Conservation (phyloP, 1,140 invertebrate genomes). For the Gryon sp. region DNA sequence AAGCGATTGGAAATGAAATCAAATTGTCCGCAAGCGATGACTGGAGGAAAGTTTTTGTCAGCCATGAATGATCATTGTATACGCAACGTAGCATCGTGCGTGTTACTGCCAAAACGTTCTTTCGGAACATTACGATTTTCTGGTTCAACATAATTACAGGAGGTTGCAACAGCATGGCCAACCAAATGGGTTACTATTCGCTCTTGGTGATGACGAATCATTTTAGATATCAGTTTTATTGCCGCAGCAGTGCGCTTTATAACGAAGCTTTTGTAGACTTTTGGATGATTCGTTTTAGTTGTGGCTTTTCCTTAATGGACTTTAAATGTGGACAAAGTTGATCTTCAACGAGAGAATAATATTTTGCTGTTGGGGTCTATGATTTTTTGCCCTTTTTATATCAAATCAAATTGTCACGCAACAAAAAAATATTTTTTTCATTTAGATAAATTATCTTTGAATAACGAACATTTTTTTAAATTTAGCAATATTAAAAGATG, state of each 20-base stretch:
- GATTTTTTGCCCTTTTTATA: no score
- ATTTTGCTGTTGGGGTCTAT: no score
- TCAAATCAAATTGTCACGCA: no score
- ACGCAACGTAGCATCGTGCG: slow-evolving; percentile 9
- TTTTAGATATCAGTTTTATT: slow-evolving; percentile 12
- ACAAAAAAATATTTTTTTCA: no score
- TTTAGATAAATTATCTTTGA: no score
- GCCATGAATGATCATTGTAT: slow-evolving; percentile 34
- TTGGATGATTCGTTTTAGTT: slow-evolving; percentile 1
- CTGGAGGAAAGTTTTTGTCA: slow-evolving; percentile 34
- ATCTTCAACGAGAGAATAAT: no score
- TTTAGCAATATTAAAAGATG: no score
- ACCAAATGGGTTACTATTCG: slow-evolving; percentile 5
- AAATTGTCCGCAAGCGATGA: slow-evolving; percentile 42
- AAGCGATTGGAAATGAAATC: slow-evolving; percentile 43
- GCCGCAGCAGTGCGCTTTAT: background rate
- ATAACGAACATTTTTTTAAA: no score
- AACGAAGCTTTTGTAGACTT: slow-evolving; percentile 18
- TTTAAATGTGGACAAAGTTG: slow-evolving; percentile 18
- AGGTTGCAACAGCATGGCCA: background rate
- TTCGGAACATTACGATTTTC: slow-evolving; percentile 24
- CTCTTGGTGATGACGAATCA: slow-evolving; percentile 11
- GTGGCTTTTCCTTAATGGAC: slow-evolving; percentile 20
- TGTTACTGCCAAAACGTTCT: background rate
- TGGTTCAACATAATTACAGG: slow-evolving; percentile 30